A percentile compares a stretch with the other conserved stretches of the same genome.
phyloP scores from a whole-genome alignment of 2,113 vertebrate species.

The Calidris pygmaea region DNA sequence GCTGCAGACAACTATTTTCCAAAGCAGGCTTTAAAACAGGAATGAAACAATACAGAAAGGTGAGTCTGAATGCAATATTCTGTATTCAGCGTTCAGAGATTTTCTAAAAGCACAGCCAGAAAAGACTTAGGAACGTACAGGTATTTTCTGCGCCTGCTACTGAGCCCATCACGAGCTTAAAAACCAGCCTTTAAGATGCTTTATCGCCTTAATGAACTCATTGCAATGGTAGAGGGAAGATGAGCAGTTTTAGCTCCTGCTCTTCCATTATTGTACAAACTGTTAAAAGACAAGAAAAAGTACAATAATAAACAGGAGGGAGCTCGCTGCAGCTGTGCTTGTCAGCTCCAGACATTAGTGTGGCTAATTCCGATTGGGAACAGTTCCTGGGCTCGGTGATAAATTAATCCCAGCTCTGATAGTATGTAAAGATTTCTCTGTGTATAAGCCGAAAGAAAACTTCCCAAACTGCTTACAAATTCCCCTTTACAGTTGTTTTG shows the following conservation, averaged over 20 bases:
- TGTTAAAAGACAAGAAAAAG: constrained; percentile 48
- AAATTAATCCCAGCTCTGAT: constrained; percentile 60
- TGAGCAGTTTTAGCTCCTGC: background rate
- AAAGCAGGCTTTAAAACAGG: background rate
- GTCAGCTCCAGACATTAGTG: constrained; percentile 59
- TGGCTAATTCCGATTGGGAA: constrained; percentile 64
- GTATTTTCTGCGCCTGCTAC: background rate
- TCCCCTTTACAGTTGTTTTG: constrained; percentile 26
- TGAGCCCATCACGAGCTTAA: background rate
- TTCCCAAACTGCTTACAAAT: constrained; percentile 43
- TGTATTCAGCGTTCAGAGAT: background rate
- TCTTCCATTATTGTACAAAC: background rate
- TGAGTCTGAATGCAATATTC: background rate
- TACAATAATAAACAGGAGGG: constrained; percentile 3
- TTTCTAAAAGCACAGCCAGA: background rate
- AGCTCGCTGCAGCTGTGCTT: constrained; percentile 61
- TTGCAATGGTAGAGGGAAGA: background rate
- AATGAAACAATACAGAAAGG: background rate
- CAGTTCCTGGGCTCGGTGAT: constrained; percentile 55
- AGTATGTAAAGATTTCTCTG: constrained; percentile 25
- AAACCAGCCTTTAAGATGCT: background rate
- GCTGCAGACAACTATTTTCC: background rate
- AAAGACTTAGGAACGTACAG: background rate
- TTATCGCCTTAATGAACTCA: background rate
- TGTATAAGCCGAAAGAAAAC: background rate